phyloP scores from a whole-genome alignment of 2,113 vertebrate species.

The Petromus typicus region DNA sequence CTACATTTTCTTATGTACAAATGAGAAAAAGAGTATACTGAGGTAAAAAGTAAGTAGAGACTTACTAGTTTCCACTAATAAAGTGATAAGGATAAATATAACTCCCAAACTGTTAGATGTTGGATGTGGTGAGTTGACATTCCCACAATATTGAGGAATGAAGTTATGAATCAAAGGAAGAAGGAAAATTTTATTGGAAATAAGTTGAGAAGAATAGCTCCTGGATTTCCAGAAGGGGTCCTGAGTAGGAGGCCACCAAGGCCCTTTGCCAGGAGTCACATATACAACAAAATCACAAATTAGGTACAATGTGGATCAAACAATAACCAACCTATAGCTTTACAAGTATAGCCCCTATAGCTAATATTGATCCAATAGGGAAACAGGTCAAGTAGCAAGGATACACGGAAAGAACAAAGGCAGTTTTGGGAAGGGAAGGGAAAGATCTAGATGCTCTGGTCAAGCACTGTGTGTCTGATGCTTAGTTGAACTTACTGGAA shows the following conservation, averaged over 20 bases:
- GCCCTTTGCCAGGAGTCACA: background rate
- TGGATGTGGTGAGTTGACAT: background rate
- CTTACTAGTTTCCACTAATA: constrained; percentile 12
- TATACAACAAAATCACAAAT: background rate
- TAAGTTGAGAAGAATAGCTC: background rate
- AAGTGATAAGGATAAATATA: background rate
- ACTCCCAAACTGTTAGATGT: background rate
- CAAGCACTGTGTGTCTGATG: background rate
- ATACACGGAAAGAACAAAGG: background rate
- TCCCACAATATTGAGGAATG: background rate
- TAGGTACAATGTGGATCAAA: background rate
- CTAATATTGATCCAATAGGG: background rate
- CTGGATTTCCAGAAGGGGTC: background rate
- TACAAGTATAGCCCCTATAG: background rate
- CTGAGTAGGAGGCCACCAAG: background rate
- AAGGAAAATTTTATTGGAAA: background rate
- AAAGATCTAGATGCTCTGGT: background rate
- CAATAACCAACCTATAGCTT: background rate
- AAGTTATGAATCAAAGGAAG: background rate
- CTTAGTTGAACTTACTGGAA: background rate
- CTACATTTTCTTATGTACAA: constrained; percentile 7
- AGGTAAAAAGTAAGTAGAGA: background rate
- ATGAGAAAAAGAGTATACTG: background rate
- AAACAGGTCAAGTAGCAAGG: background rate
- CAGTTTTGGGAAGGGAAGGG: background rate